Evolutionary conservation across 2,113 vertebrate genomes (phyloP), one percentile per base, ranked within the genome.

Genomic region (Python bivittatus): DNA sequence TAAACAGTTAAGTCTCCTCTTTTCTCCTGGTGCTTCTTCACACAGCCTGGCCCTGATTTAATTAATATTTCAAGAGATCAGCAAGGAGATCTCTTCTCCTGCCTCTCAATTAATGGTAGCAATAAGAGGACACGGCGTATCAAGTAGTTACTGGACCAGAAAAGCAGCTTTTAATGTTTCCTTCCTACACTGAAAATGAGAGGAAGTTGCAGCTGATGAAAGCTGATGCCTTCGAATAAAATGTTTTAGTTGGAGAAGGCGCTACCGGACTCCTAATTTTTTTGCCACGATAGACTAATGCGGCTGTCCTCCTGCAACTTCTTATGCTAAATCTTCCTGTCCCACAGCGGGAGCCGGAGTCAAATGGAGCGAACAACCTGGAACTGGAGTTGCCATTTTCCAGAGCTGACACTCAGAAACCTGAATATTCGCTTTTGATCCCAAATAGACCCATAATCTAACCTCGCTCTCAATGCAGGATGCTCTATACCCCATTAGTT

Each of bases 341-440:
- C 0, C 88, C 0, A 0, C 33, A 60, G 57, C 23, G 8, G 83
- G 42, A 48, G 4, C 2, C 3, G 11, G 42, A 83, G 9, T 27
- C 42, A 27, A 0, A 29, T 23, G 25, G 53, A 4, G 79, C 57
- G 15, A 61, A 89, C 48, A 48, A 48, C 4, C 92, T 92, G 38
- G 29, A 0, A 29, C 22, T 23, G 2, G 20, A 38, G 29, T 1
- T 84, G n/a, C 85, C 1, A 0, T 0, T 0, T 6, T 85, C 11
- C 12, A 13, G 7, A 64, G 13, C 7, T 29, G 42, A 1, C 27
- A 0, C 27, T 17, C 48, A 17, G 27, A 89, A 25, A 48, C 58
- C 58, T 29, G 23, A 29, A 44, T 42, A 61, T 42, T 29, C 6
- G 25, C 58, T 88, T 88, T 15, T 44, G 29, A 64, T 68, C 23